Conservation (phyloP, 2,113 vertebrate species). For the Tenebrosternarchus preto region DNA sequence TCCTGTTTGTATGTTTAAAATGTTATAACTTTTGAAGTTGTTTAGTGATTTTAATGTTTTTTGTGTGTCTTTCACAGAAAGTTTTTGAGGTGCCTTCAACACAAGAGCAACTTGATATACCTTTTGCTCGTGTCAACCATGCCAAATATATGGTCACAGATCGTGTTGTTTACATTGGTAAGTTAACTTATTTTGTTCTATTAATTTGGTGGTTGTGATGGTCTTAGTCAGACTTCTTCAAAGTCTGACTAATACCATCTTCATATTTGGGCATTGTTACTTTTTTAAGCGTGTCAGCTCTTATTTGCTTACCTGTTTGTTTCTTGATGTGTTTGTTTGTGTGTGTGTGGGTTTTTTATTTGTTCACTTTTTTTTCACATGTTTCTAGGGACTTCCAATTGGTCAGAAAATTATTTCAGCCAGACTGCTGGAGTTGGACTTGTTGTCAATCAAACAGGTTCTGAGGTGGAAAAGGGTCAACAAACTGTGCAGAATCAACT, state of each 20-base stretch:
- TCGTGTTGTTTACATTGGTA: slow-evolving; percentile 79
- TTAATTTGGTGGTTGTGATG: background rate
- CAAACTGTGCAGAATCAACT: slow-evolving; percentile 70
- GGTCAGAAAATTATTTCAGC: slow-evolving; percentile 80
- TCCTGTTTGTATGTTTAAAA: background rate
- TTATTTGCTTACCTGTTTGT: background rate
- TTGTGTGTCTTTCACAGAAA: slow-evolving; percentile 65
- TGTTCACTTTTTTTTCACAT: too few species aligned
- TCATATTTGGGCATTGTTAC: background rate
- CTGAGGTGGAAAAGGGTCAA: slow-evolving; percentile 47
- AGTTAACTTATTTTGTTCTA: slow-evolving; percentile 2
- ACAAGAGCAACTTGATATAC: slow-evolving; percentile 68
- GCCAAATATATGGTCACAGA: slow-evolving; percentile 87
- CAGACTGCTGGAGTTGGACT: slow-evolving; percentile 76
- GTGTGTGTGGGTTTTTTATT: too few species aligned
- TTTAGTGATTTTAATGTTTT: background rate
- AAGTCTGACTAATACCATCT: background rate
- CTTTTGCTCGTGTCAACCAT: slow-evolving; percentile 79
- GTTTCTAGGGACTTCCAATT: slow-evolving; percentile 81
- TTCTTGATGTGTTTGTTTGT: background rate
- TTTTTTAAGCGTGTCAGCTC: background rate
- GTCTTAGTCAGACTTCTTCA: background rate
- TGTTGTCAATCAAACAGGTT: slow-evolving; percentile 77
- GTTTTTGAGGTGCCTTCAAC: slow-evolving; percentile 76
- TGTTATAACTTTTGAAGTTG: background rate